Evolutionary conservation across 2,113 vertebrate genomes (phyloP), one percentile per base, ranked within the genome.

Genomic region (Gallinago jamesoni): DNA sequence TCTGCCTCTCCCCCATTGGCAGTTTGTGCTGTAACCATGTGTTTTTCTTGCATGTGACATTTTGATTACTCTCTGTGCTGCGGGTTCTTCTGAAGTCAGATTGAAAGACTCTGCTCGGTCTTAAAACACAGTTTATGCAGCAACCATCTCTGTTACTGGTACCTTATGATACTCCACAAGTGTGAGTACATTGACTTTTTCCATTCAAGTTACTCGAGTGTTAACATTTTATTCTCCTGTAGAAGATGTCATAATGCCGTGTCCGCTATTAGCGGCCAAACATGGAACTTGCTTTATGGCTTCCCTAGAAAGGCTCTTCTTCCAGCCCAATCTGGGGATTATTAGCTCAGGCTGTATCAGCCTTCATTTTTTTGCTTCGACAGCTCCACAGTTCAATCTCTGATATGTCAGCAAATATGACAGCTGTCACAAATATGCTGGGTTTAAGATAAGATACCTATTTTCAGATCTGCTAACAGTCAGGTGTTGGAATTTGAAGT

Each of bases 401-500:
- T 91, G 78, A 70, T 39, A 72, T 91, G 91, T 95, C 95, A 96
- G 95, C 87, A 90, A 87, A 85, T 91, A 10, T 64, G 94, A 87
- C 89, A 91, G 94, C 93, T 97, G 93, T 94, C 91, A 95, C 78
- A 94, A 66, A 89, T 73, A 89, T 28, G 62, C 87, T 68, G 64
- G 82, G 70, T 90, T 93, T 91, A 60, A 91, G 91, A 91, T 93
- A 83, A 95, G 79, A 86, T 88, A 93, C 78, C 93, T 96, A 85
- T 94, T 96, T 94, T 92, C 84, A 95, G 93, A 93, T 94, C 88
- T 86, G 76, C 74, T 89, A 89, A 66, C 48, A 92, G 68, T 39
- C 88, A 72, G 90, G 64, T 95, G 62, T 37, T 94, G 77, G 75
- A 95, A 78, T 95, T 81, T 83, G 52, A 82, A 84, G 35, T 37